Percentiles rank a stretch among this genome's conserved stretches.
These are phyloP conservation scores for Brachionus sp. DNA, from an alignment of 1,140 invertebrate species.

Conservation along the genomic window DNA sequence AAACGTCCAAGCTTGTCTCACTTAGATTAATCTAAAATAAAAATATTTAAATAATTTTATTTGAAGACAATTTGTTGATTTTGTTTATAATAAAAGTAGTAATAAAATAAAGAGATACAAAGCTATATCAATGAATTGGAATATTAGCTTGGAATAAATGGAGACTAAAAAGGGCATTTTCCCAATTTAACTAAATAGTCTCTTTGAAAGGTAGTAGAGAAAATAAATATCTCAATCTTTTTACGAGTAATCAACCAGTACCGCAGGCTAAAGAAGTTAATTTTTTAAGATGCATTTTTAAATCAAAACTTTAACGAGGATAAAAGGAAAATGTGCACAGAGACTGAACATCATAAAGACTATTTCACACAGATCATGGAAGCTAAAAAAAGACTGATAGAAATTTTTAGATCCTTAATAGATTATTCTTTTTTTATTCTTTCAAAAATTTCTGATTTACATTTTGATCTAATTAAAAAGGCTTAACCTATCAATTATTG, in stretches of 20 bases:
- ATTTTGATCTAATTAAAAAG: too few species aligned
- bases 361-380: not conserved
- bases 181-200: too few species aligned
- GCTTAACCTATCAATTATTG: too few species aligned
- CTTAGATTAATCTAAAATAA: not conserved
- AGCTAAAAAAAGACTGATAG: not conserved
- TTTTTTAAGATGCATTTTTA: too few species aligned
- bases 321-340: not conserved
- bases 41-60: not conserved
- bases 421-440: not conserved
- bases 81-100: not conserved
- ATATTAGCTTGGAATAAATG: too few species aligned
- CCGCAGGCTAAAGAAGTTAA: too few species aligned
- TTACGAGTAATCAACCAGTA: too few species aligned
- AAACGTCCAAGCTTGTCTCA: constrained; percentile 29
- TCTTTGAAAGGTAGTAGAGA: too few species aligned
- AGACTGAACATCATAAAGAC: not conserved
- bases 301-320: not conserved
- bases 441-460: not conserved
- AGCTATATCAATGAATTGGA: too few species aligned
- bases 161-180: too few species aligned
- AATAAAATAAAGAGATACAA: not conserved
- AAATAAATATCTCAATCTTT: too few species aligned
- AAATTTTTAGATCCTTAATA: not conserved
- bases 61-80: not conserved